phyloP scores from a whole-genome alignment of 2,113 vertebrate species.

The Lagopus muta region DNA sequence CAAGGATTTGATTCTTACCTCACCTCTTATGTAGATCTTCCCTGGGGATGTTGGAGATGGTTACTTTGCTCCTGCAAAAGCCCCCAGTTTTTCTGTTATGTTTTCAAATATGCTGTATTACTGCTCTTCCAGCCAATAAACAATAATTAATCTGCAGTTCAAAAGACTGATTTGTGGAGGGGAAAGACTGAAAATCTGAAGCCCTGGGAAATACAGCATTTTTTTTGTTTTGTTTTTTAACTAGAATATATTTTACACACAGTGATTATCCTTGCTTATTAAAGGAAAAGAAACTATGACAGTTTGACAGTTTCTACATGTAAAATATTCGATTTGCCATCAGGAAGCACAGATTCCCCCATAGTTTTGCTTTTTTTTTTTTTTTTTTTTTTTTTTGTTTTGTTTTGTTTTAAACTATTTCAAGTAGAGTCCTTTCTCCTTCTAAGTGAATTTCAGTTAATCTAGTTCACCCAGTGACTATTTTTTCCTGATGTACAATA shows the following conservation, averaged over 20 bases:
- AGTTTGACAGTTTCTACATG: neutral
- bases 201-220: neutral
- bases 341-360: neutral
- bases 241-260: neutral
- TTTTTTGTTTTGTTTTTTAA: no score
- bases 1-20: neutral
- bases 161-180: neutral
- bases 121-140: neutral
- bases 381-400: neutral
- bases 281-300: neutral
- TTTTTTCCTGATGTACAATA: neutral
- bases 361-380: neutral
- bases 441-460: neutral
- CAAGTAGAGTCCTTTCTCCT: neutral
- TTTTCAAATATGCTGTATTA: neutral
- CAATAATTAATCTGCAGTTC: neutral
- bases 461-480: neutral
- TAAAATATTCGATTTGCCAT: neutral
- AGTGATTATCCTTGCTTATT: neutral
- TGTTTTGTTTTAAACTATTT: neutral
- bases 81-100: neutral
- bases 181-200: neutral
- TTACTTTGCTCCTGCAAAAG: neutral
- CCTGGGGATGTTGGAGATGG: neutral
- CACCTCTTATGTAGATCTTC: rapidly evolving